Base-by-base conservation (phyloP, 1,140 invertebrate genomes). In the Dreissena rostriformis region DNA sequence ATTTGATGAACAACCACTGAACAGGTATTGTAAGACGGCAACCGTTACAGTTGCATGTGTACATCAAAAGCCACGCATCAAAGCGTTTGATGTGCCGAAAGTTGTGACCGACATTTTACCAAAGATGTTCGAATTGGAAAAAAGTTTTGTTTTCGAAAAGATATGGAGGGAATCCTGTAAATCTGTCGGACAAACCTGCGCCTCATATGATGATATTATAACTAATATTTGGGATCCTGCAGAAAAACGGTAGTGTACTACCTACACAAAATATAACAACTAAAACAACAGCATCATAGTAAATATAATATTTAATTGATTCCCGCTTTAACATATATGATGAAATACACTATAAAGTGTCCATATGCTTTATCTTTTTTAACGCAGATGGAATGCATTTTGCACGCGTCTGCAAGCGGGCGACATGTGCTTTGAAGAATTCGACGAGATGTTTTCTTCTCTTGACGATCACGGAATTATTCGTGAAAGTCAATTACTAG, bases 111-210 rank as follows among this genome's bases (percentile, higher is more conserved):
- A 28, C 11, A 53, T 70, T 53, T 28, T 79, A 22, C 49, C n/a
- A n/a, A 24, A 15, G 28, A 22, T 79, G 14, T 19, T 22, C 19
- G 22, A 24, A 53, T 68, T n/a, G 15, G 14, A 53, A 12, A 51
- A 68, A 28, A 68, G 76, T 52, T 14, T 17, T 39, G 51, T 79
- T 2, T 79, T 79, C 28, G 14, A 66, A 15, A 79, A 79, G 39
- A 51, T 79, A 24, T 79, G 76, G 76, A 53, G 66, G 6, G 22
- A 49, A 24, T 7, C 11, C 11, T 67, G 76, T 70, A 22, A 49
- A 19, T 15, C 24, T 49, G 28, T 68, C 53, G 15, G 2, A n/a
- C 63, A 68, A 10, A 55, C 14, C 49, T 67, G 51, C n/a, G 19
- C 26, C 28, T 14, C 49, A 14, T 26, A 39, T 22, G 63, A 68